These are phyloP conservation scores for Anhinga anhinga DNA, from an alignment of 2,113 vertebrate species.

Conservation along the genomic window DNA sequence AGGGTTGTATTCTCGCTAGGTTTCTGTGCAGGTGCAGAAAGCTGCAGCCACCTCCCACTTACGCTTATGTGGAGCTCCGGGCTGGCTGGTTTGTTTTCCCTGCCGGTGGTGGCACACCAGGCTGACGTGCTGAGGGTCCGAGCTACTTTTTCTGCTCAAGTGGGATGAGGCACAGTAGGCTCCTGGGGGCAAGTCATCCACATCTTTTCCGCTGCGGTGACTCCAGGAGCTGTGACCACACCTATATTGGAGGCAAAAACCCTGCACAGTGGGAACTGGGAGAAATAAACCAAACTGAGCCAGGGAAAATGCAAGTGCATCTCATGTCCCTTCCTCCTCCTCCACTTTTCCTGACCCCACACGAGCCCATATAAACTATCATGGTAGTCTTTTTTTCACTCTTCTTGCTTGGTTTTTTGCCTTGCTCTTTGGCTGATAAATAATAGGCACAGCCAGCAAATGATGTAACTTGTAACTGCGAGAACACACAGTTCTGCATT, in stretches of 20 bases:
- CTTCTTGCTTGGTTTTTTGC: not conserved
- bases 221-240: not conserved
- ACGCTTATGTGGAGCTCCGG: too few species aligned
- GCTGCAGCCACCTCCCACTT: not conserved
- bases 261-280: not conserved
- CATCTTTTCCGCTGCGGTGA: not conserved
- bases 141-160: not conserved
- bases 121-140: not conserved
- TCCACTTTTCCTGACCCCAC: not conserved
- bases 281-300: not conserved
- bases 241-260: not conserved
- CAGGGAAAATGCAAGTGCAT: not conserved
- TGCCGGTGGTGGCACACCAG: not conserved
- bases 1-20: not conserved
- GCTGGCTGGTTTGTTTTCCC: not conserved
- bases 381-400: not conserved
- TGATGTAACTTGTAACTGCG: constrained; percentile 5
- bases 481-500: constrained; percentile 32
- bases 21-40: not conserved
- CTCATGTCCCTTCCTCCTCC: not conserved
- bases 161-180: not conserved
- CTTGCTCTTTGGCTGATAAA: constrained; percentile 1
- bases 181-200: not conserved
- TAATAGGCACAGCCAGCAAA: not conserved
- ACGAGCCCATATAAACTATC: not conserved